These are phyloP conservation scores for Zaprionus inermis DNA, from an alignment of 1,140 invertebrate species.

Conservation along the genomic window DNA sequence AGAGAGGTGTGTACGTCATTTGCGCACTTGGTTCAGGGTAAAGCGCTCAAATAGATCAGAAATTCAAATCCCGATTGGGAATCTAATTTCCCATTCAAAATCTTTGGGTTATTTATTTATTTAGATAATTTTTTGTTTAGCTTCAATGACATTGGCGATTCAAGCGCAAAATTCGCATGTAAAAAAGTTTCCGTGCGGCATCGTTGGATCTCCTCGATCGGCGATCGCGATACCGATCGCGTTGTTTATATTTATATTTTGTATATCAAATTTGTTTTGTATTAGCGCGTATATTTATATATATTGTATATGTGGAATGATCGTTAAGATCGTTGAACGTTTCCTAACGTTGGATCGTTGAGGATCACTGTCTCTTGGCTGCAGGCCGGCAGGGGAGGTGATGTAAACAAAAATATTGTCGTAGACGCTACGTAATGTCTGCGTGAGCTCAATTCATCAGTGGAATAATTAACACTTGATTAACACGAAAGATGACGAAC, in stretches of 20 bases:
- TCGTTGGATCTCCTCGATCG: conserved; percentile 26
- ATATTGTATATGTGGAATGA: conserved; percentile 11
- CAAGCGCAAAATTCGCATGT: conserved; percentile 35
- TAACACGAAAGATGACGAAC: conserved; percentile 37
- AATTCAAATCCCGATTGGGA: neutral
- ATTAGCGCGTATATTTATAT: conserved; percentile 25
- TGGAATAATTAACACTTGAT: conserved; percentile 67
- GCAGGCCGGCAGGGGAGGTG: neutral
- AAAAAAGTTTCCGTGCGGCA: conserved; percentile 51
- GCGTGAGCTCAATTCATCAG: conserved; percentile 50
- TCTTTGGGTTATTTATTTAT: conserved; percentile 53
- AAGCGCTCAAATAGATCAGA: conserved; percentile 35
- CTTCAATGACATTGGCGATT: conserved; percentile 47
- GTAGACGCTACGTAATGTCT: conserved; percentile 61
- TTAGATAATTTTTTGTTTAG: conserved; percentile 55
- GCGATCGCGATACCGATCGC: conserved; percentile 30
- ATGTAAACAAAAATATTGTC: conserved; percentile 63
- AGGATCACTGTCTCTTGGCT: no score
- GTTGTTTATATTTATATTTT: conserved; percentile 48
- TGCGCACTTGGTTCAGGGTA: conserved; percentile 52
- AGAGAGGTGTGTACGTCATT: conserved; percentile 24
- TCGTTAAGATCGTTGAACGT: conserved; percentile 4
- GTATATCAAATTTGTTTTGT: conserved; percentile 8
- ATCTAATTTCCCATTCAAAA: conserved; percentile 9
- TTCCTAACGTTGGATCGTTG: neutral